phyloP scores from a whole-genome alignment of 2,797 vertebrate species.

The Phrynocephalus vlangalii region DNA sequence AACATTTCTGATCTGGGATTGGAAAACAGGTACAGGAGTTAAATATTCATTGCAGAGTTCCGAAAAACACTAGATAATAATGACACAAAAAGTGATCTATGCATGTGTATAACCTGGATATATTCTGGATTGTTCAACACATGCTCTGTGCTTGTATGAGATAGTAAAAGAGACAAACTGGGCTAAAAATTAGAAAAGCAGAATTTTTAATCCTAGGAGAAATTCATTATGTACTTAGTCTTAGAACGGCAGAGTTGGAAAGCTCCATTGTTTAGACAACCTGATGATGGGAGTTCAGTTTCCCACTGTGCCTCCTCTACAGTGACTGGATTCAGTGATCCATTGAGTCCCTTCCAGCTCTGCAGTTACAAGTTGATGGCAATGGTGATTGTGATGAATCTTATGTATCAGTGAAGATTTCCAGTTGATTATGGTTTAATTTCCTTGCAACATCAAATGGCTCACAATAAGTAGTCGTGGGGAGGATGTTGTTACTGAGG shows the following conservation, averaged over 20 bases:
- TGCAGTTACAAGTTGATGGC: no score
- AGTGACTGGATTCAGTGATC: no score
- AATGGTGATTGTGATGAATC: no score
- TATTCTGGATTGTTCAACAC: not conserved
- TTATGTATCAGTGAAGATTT: not conserved
- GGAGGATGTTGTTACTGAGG: not conserved
- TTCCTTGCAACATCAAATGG: not conserved
- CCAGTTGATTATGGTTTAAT: not conserved
- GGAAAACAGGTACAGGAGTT: not conserved
- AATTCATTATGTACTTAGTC: not conserved
- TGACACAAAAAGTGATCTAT: not conserved
- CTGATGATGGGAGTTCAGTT: no score
- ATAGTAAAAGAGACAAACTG: no score
- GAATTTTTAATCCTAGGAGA: not conserved
- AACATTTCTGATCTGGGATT: not conserved
- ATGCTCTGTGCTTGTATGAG: not conserved
- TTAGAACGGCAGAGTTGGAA: no score
- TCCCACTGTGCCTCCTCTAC: no score
- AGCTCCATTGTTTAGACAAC: no score
- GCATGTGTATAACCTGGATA: not conserved
- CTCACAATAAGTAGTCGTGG: not conserved
- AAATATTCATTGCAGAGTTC: not conserved
- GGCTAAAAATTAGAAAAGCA: not conserved
- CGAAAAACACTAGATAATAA: constrained; percentile 7
- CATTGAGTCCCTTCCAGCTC: no score